Evolutionary conservation across 2,113 vertebrate genomes (phyloP), one percentile per base, ranked within the genome.

Genomic region (Cathartes aura): DNA sequence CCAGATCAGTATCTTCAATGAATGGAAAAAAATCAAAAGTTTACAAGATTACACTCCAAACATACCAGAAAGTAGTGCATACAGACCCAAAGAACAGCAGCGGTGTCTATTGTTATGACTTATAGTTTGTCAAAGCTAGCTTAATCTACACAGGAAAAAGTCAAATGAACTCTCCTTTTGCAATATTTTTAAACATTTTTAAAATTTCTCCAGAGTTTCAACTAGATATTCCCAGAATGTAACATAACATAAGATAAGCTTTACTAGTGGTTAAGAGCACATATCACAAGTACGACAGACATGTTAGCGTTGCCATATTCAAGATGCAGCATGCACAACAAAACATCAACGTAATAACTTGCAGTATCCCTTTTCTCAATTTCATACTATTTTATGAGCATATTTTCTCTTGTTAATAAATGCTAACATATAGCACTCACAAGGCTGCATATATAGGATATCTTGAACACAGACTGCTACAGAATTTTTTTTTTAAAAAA

Each of bases 291-390:
- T 86, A 96, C 52, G 12, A 98, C 90, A 97, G n/a, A 94, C 62
- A 42, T 20, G 38, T 91, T 95, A 96, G 56, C 40, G 30, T 70
- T 89, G 38, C 70, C 60, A 12, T 90, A 62, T 87, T 68, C 56
- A 92, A 53, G 73, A 78, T 52, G 84, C 70, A 87, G 62, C 89
- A 73, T 87, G 93, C 95, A 94, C 52, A 72, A 94, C 36, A 86
- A 73, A 93, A 94, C 32, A 93, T 79, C 71, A 52, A 23, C 60
- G 47, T 52, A 86, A 52, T 92, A 93, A 96, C 80, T 91, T 98
- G 98, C 98, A 99, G 93, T 98, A 98, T 98, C 97, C 95, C 97
- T 97, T 97, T 96, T 87, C 91, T 97, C 66, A 29, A 78, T 38
- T 93, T 86, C 63, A 42, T 58, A 52, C 21, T 32, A 62, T 7